Evolutionary conservation across 1,140 invertebrate species (phyloP), one percentile per base, ranked within the genome.

Genomic region (Hermetia illucens): DNA sequence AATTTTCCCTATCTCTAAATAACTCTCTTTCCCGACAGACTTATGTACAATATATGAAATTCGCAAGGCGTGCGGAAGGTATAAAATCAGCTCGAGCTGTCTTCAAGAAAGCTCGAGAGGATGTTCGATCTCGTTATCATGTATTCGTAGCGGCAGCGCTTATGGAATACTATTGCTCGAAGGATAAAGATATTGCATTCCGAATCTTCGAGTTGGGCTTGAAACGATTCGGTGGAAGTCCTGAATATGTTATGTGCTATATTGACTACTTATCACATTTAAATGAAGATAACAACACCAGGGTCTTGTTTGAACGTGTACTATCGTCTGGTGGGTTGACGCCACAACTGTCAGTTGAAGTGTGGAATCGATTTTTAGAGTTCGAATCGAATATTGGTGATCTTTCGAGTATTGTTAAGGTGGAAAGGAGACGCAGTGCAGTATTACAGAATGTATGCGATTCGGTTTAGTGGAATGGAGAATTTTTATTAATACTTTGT

Each of bases 131-230:
- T 1, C 79, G 75, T 21, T 89, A 90, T 63, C 92, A 98, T 57
- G 83, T 98, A 27, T 99, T 86, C 56, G 90, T 97, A 3, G 83
- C 92, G 1, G 93, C 94, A 12, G 92, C 94, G 1, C 66, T 97
- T 0, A 98, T 98, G 91, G 96, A 99, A 66, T 98, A 98, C 62
- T 98, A 97, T 55, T 98, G 93, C 58, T 96, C 87, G 36, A 99
- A 99, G 71, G 94, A 98, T 62, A 94, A 96, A 64, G 92, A 91
- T 58, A 90, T 98, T 38, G 94, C 95, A 1, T 93, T 97, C 55
- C 77, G 92, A 46, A 98, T 98, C 48, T 98, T 98, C 64, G 94
- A 98, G 64, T 67, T 98, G 16, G 96, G 94, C 1, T 65, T 98
- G 12, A 98, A 98, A 62, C 95, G 94, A 59, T 98, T 92, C 64